Percentiles rank a stretch among this genome's conserved stretches.
phyloP scores from a whole-genome alignment of 1,140 invertebrate genomes.

The Lysiphlebus fabarum region DNA sequence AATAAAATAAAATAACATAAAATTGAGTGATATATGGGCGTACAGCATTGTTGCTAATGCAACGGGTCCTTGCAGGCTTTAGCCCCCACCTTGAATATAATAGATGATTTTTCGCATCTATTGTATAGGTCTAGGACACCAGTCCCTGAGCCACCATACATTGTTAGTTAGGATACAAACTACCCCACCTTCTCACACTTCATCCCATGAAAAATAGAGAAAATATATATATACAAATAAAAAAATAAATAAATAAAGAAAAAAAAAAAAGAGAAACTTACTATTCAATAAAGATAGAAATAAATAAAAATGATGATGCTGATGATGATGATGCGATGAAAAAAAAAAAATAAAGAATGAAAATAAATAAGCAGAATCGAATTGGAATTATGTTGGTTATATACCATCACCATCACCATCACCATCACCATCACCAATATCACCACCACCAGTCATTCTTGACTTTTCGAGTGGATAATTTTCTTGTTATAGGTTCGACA shows the following conservation, averaged over 20 bases:
- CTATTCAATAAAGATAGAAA: too few relatives aligned
- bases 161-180: constrained; percentile 43
- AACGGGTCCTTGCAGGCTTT: constrained; percentile 30
- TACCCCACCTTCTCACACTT: constrained; percentile 18
- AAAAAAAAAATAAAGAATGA: neutral
- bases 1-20: constrained; percentile 12
- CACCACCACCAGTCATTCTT: constrained; percentile 32
- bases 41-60: constrained; percentile 44
- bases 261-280: too few relatives aligned
- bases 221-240: too few relatives aligned
- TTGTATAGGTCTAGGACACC: constrained; percentile 42
- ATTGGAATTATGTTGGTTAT: constrained; percentile 15
- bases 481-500: constrained; percentile 50
- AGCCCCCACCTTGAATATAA: constrained; percentile 40
- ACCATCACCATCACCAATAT: constrained; percentile 19
- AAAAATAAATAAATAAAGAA: too few relatives aligned
- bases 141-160: constrained; percentile 36
- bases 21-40: constrained; percentile 53
- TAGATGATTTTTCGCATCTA: constrained; percentile 55
- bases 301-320: too few relatives aligned
- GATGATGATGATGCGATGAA: too few relatives aligned
- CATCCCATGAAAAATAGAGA: neutral
- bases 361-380: constrained; percentile 17
- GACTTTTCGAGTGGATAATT: constrained; percentile 51
- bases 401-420: constrained; percentile 20